phyloP scores from a whole-genome alignment of 2,888 invertebrate species.

The Cerceris ruficornis region DNA sequence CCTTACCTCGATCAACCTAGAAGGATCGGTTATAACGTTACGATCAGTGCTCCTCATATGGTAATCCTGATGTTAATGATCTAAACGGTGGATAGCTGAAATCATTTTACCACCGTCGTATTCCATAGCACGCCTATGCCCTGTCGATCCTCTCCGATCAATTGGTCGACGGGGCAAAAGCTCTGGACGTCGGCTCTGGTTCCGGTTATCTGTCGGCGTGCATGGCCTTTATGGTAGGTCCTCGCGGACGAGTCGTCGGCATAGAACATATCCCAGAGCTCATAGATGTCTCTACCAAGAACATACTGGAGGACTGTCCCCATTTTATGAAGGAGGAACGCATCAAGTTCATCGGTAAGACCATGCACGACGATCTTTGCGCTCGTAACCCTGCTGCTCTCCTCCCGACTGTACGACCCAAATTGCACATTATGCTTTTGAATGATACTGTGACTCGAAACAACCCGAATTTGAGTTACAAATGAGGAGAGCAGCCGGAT shows the following conservation, averaged over 20 bases:
- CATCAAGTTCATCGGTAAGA: constrained; percentile 67
- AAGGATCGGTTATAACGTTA: constrained; percentile 96
- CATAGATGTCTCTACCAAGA: constrained; percentile 82
- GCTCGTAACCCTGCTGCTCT: too few relatives aligned
- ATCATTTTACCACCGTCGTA: background rate
- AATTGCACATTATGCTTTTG: too few relatives aligned
- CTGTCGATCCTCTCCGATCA: constrained; percentile 92
- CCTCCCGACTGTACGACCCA: too few relatives aligned
- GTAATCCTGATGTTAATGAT: constrained; percentile 80
- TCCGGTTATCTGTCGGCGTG: constrained; percentile 84
- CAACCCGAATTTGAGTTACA: too few relatives aligned
- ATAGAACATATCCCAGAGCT: constrained; percentile 84
- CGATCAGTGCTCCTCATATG: constrained; percentile 99
- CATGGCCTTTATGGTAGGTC: constrained; percentile 84
- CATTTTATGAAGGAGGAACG: constrained; percentile 74
- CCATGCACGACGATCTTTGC: background rate
- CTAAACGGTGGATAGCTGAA: background rate
- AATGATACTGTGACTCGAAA: too few relatives aligned
- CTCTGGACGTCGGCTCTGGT: constrained; percentile 84
- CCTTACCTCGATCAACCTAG: constrained; percentile 96
- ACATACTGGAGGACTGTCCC: constrained; percentile 80
- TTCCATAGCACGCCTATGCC: constrained; percentile 94
- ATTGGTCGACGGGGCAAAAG: constrained; percentile 83
- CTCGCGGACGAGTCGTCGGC: constrained; percentile 82
- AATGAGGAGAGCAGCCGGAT: background rate